Base-by-base conservation (phyloP, 2,888 invertebrate genomes). In the Conchocele bisecta region DNA sequence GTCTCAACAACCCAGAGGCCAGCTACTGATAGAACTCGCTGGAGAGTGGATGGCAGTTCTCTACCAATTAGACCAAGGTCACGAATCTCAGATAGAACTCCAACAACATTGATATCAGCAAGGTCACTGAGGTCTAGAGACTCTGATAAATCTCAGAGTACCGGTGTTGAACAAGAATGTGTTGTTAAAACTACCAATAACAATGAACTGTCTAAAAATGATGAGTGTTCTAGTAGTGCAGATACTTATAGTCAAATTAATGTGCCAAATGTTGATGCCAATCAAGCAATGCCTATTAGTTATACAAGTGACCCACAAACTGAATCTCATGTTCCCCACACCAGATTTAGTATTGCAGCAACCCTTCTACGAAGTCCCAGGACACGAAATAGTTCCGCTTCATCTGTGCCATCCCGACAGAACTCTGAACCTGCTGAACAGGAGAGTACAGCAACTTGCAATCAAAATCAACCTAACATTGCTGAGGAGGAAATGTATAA, bases 351-450 rank as follows among this genome's bases (percentile, higher is more conserved):
- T 59, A 41, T 63, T 35, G 68, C 68, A 24, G 71, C 68, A 22
- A 69, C 76, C 35, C 51, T 75, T 37, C 39, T 75, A 61, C 67
- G 75, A 37, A 75, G 75, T 56, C 75, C 75, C 41, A 75, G 68
- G 48, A 75, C 68, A 41, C 48, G 72, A 51, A 53, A 28, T 54
- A 15, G 46, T 22, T 50, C 59, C 28, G 13, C 35, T 13, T 67
- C 70, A 26, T 56, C 24, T 64, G 75, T 71, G 75, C 68, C 75
- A 75, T 75, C 53, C 22, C 35, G 57, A 28, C 29, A 35, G n/a
- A 50, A 22, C 42, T 11, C n/a, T 31, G 37, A 41, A 20, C 31
- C 24, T n/a, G n/a, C n/a, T n/a, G n/a, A n/a, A n/a, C n/a, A n/a
- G 11, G 33, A 31, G 17, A 6, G 5, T 9, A 4, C n/a, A 28